These are phyloP conservation scores for Bembecia ichneumoniformis DNA, from an alignment of 2,888 invertebrate species.

Conservation along the genomic window DNA sequence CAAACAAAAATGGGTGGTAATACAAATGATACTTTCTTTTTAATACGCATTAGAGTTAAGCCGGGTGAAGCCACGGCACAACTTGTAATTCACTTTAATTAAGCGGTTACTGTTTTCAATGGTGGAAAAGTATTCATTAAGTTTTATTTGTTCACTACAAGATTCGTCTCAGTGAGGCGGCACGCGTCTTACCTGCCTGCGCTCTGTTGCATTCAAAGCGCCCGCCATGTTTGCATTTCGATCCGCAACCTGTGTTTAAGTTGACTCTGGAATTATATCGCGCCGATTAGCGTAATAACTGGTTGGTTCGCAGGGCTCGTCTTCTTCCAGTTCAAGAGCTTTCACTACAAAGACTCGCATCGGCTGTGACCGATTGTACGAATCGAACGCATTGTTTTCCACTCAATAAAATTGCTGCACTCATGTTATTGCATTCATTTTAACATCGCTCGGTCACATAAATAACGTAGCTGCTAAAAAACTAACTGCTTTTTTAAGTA, in stretches of 20 bases:
- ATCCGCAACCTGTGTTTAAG: slow-evolving; percentile 72
- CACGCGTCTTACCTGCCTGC: slow-evolving; percentile 40
- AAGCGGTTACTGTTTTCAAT: too few relatives aligned
- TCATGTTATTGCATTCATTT: slow-evolving; percentile 43
- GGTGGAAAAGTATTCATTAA: too few relatives aligned
- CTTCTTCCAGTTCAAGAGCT: slow-evolving; percentile 55
- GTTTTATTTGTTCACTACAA: too few relatives aligned
- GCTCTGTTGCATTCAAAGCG: slow-evolving; percentile 49
- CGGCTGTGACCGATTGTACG: slow-evolving; percentile 49
- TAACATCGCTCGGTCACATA: slow-evolving; percentile 26
- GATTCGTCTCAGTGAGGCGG: slow-evolving; percentile 19
- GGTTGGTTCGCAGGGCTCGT: slow-evolving; percentile 62
- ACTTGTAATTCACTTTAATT: too few relatives aligned
- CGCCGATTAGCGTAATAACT: slow-evolving; percentile 73
- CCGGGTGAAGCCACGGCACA: too few relatives aligned
- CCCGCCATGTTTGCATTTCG: slow-evolving; percentile 73
- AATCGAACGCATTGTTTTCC: slow-evolving; percentile 57
- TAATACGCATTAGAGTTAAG: too few relatives aligned
- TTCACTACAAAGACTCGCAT: slow-evolving; percentile 48
- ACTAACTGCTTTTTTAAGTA: too few relatives aligned
- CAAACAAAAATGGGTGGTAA: too few relatives aligned
- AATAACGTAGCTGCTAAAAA: too few relatives aligned
- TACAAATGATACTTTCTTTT: too few relatives aligned
- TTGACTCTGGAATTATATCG: slow-evolving; percentile 72
- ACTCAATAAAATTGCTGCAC: slow-evolving; percentile 46